A percentile compares a stretch with the other conserved stretches of the same genome.
These are phyloP conservation scores for Grapholita molesta DNA, from an alignment of 1,140 invertebrate species.

Conservation along the genomic window DNA sequence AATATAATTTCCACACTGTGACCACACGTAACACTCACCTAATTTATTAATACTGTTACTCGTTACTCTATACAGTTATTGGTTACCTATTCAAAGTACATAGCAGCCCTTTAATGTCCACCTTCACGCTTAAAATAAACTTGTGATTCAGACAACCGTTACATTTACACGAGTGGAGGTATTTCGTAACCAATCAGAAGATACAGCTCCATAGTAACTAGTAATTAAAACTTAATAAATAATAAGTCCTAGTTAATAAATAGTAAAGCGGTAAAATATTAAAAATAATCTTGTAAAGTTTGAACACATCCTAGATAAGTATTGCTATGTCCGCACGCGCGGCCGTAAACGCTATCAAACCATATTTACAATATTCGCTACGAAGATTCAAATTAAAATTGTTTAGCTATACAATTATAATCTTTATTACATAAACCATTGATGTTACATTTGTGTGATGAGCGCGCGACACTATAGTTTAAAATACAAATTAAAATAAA, in stretches of 20 bases:
- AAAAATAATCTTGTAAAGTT: slow-evolving; percentile 53
- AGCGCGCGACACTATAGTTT: background rate
- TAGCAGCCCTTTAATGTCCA: slow-evolving; percentile 22
- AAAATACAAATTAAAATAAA: slow-evolving; percentile 1
- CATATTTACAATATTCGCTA: slow-evolving; percentile 69
- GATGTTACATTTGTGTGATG: slow-evolving; percentile 21
- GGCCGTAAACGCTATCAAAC: slow-evolving; percentile 67
- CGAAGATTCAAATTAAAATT: slow-evolving; percentile 60
- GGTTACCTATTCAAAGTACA: slow-evolving; percentile 22
- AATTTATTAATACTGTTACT: slow-evolving; percentile 66
- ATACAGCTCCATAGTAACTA: slow-evolving; percentile 22
- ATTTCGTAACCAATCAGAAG: slow-evolving; percentile 25
- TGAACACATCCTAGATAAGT: slow-evolving; percentile 73
- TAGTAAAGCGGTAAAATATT: slow-evolving; percentile 54
- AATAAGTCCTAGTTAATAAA: slow-evolving; percentile 52
- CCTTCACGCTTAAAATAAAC: slow-evolving; percentile 18
- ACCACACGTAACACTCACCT: slow-evolving; percentile 36
- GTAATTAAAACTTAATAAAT: slow-evolving; percentile 41
- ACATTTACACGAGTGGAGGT: slow-evolving; percentile 26
- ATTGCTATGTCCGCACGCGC: slow-evolving; percentile 53
- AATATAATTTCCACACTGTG: slow-evolving; percentile 15
- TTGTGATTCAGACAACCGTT: slow-evolving; percentile 20
- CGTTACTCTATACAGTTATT: slow-evolving; percentile 36
- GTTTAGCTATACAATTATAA: slow-evolving; percentile 63
- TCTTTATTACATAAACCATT: slow-evolving; percentile 46